Base-by-base conservation (phyloP, 2,113 vertebrate species). In the Oreochromis spilurus region DNA sequence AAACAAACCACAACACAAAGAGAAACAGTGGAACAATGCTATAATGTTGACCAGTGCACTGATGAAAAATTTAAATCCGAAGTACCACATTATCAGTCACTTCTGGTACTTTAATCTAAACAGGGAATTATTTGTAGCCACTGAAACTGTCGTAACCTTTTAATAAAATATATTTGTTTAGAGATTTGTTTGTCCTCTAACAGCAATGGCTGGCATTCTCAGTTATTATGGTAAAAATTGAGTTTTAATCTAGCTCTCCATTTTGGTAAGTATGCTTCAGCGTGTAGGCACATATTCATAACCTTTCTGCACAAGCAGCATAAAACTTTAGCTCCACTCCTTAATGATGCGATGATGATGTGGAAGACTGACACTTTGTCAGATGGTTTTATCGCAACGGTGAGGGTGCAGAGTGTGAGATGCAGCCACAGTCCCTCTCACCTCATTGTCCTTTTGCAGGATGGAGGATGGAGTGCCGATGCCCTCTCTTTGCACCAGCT, bases 341-440 rank as follows among this genome's bases (percentile, higher is more conserved):
- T 94, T 95, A 95, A 95, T 92, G 92, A 94, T 62, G 79, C n/a
- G 53, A 89, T 94, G 95, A 95, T 90, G 95, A 95, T 94, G 92
- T 94, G 81, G 90, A 91, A 94, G 93, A 95, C 81, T 94, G 95
- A 96, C 95, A 96, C 91, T 95, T 91, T 96, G 94, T 96, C 94
- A 95, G 91, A 93, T 91, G 94, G 93, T 94, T 94, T 95, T 92
- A 94, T 84, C 43, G 85, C 52, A 75, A 83, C 26, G 89, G 58
- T 81, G 77, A 92, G 89, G 85, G 85, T 89, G 89, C 83, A 62
- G 80, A 90, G 90, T 26, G 79, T 90, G 88, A 91, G 92, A 88
- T 83, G 81, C 88, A 91, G 91, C 89, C 87, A 70, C 90, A 92
- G 90, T 93, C 92, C 84, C 93, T 88, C 89, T 95, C 92, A 93